A percentile compares a stretch with the other conserved stretches of the same genome.
Evolutionary conservation across 92 coral and sea anemone genomes (phyloP).

Genomic region (Porites lobata): DNA sequence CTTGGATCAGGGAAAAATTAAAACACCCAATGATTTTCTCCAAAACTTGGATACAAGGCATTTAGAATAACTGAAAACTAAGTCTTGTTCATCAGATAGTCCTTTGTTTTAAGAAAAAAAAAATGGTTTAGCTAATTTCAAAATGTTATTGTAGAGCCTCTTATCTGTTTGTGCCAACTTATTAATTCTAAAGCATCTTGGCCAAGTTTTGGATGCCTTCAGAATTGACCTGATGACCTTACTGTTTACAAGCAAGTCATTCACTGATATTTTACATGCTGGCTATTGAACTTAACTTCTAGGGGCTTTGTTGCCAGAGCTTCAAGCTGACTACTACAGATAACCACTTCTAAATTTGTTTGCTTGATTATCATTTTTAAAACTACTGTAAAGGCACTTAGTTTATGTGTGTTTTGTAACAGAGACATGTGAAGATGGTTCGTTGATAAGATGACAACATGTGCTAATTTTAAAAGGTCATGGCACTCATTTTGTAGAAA

Average conservation of each 20-base stretch:
- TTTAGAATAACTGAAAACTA: too few relatives aligned
- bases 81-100: too few relatives aligned
- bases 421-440: slow-evolving; percentile 18
- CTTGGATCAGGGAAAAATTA: background rate
- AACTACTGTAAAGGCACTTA: background rate
- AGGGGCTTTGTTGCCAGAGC: background rate
- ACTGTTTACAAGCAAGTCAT: background rate
- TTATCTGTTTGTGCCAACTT: background rate
- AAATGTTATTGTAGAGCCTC: background rate
- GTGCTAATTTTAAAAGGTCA: slow-evolving; percentile 10
- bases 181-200: background rate
- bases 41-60: too few relatives aligned
- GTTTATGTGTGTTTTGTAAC: background rate
- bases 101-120: too few relatives aligned
- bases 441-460: slow-evolving; percentile 10
- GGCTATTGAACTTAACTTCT: background rate
- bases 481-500: slow-evolving; percentile 5
- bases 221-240: background rate
- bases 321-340: background rate
- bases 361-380: background rate
- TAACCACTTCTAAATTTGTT: background rate
- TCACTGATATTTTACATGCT: background rate
- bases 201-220: background rate
- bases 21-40: too few relatives aligned
- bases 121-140: too few relatives aligned